Conservation (phyloP, 2,797 vertebrate species). For the Melanotaenia nigrans region DNA sequence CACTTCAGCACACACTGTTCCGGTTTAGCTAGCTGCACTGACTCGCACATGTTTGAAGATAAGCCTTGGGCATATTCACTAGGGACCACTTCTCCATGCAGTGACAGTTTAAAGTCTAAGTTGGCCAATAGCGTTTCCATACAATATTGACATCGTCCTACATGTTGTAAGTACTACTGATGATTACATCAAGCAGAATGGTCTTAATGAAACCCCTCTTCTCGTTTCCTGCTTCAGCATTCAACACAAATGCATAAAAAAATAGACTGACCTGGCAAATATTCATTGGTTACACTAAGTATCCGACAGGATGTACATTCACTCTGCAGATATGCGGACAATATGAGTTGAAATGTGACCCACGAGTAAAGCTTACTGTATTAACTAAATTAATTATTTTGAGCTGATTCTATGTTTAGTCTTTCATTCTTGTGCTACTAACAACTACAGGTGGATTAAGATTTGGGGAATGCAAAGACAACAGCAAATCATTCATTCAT, state of each 20-base stretch:
- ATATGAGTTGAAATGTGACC: constrained; percentile 11
- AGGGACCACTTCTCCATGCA: constrained; percentile 42
- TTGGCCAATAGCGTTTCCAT: constrained; percentile 34
- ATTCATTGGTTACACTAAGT: background rate
- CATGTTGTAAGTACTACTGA: constrained; percentile 68
- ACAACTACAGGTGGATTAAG: background rate
- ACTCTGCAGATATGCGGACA: constrained; percentile 21
- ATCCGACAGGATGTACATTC: constrained; percentile 1
- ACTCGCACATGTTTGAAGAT: constrained; percentile 50
- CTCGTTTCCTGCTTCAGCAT: constrained; percentile 8
- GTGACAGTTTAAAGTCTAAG: constrained; percentile 40
- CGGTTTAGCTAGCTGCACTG: constrained; percentile 25
- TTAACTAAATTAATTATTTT: background rate
- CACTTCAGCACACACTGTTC: constrained; percentile 15
- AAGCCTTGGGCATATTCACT: constrained; percentile 41
- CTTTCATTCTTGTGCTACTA: constrained; percentile 8
- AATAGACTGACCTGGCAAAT: constrained; percentile 2
- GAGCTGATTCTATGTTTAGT: constrained; percentile 9
- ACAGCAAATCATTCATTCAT: background rate
- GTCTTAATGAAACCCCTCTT: constrained; percentile 23
- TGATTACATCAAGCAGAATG: constrained; percentile 20
- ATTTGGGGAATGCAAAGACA: background rate
- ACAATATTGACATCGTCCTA: constrained; percentile 48
- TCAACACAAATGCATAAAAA: background rate
- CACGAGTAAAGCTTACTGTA: background rate